Evolutionary conservation across 2,797 vertebrate species (phyloP), one percentile per base, ranked within the genome.

Genomic region (Leucoraja ocellata): DNA sequence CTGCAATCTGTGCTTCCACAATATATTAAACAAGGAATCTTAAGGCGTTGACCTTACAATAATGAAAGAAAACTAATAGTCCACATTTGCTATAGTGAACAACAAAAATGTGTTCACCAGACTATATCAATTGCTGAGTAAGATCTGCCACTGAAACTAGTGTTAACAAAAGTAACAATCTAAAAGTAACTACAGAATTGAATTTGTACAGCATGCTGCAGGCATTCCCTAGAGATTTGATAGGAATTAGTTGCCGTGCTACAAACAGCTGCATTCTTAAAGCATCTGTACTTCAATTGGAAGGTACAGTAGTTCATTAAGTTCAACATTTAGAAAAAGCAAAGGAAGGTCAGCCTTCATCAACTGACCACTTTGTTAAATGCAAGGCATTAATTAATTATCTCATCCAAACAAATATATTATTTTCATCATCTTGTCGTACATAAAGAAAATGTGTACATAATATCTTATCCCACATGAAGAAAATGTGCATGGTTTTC

Each of bases 201-300:
- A 77, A 28, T 77, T 77, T 28, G n/a, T 36, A n/a, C 77, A 78
- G n/a, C 76, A 32, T 32, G 5, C n/a, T 78, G 14, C n/a, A 36
- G 77, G 11, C 77, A 78, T 36, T 32, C 77, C 10, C 77, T n/a
- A 16, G 77, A 78, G 32, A 36, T 1, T 0, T 78, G 77, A 78
- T 14, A 3, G 77, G 77, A 78, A 36, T 78, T 32, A 78, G 77
- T 78, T 78, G 77, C 77, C 16, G 11, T 78, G 77, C 77, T 4
- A 78, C n/a, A 78, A 78, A 78, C 77, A 78, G 77, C 77, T 78
- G n/a, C 77, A 78, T 78, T 78, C 77, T 32, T 78, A 14, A 78
- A 32, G 77, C 32, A 14, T 32, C n/a, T 16, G 77, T 32, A 36
- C n/a, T 32, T 36, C 77, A 32, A 36, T 78, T 36, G 77, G 36